Evolutionary conservation across 2,888 invertebrate species (phyloP).

Genomic region (Lithodes maja): DNA sequence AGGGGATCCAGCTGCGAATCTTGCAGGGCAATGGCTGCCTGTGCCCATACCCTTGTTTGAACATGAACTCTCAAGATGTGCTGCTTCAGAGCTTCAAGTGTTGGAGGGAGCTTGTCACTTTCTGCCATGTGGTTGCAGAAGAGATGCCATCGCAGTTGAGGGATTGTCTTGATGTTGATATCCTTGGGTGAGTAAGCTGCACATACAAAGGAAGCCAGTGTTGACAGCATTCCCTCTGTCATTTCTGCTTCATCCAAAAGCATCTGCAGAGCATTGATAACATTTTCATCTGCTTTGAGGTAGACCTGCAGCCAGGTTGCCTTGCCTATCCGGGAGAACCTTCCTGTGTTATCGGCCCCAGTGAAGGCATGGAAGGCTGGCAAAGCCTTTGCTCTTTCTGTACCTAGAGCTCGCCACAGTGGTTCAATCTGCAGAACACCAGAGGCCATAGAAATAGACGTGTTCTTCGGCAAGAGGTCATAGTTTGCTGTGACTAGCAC

Average conservation of each 20-base stretch:
- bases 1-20: background rate
- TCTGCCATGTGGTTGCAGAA: slow-evolving; percentile 5
- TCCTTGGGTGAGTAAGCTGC: background rate
- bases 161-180: background rate
- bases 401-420: slow-evolving; percentile 9
- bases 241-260: background rate
- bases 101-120: slow-evolving; percentile 1
- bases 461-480: background rate
- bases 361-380: slow-evolving; percentile 19
- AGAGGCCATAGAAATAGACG: background rate
- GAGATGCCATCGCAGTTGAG: background rate
- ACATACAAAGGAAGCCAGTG: background rate
- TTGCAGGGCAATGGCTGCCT: background rate
- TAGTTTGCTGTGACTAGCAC: background rate
- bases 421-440: background rate
- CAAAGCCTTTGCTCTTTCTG: background rate
- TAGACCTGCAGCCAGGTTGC: background rate
- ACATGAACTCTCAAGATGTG: background rate
- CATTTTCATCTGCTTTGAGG: background rate
- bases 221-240: background rate
- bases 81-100: slow-evolving; percentile 8
- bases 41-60: background rate
- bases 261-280: background rate
- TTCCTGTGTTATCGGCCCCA: background rate
- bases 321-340: background rate